These are phyloP conservation scores for Aphelocoma coerulescens DNA, from an alignment of 2,113 vertebrate genomes.

Conservation along the genomic window DNA sequence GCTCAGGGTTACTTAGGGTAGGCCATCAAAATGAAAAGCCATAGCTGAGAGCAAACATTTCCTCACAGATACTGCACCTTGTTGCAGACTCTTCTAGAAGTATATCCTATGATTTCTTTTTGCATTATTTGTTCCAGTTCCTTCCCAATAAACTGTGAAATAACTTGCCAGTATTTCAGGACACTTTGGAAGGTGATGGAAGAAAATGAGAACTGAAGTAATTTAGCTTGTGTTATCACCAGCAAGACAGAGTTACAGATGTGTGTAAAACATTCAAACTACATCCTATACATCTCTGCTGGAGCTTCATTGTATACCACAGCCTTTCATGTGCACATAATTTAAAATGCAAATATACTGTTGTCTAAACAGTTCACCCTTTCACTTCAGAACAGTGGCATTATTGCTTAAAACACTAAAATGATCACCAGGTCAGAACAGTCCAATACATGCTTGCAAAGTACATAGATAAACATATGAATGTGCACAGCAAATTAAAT, in stretches of 20 bases:
- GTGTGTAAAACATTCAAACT: not conserved
- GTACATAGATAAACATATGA: accelerated
- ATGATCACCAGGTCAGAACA: not conserved
- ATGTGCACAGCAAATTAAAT: not conserved
- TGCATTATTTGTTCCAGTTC: not conserved
- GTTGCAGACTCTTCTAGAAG: not conserved
- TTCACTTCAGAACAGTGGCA: not conserved
- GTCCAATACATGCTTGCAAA: not conserved
- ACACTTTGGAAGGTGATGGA: not conserved
- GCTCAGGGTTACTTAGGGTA: not conserved
- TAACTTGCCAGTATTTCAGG: slow-evolving; percentile 4
- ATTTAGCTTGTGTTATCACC: not conserved
- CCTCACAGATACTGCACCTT: not conserved
- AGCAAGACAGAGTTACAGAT: not conserved
- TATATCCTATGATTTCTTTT: not conserved
- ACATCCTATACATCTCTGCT: not conserved
- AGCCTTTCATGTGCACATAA: not conserved
- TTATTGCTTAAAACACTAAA: not conserved
- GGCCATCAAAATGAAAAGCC: not conserved
- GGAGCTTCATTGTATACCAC: not conserved
- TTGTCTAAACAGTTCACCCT: not conserved
- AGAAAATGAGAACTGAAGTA: not conserved
- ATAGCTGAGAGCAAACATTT: not conserved
- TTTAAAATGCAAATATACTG: not conserved
- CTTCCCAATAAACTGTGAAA: slow-evolving; percentile 33